Conservation (phyloP, 2,888 invertebrate genomes). For the Cephus pygmeus region DNA sequence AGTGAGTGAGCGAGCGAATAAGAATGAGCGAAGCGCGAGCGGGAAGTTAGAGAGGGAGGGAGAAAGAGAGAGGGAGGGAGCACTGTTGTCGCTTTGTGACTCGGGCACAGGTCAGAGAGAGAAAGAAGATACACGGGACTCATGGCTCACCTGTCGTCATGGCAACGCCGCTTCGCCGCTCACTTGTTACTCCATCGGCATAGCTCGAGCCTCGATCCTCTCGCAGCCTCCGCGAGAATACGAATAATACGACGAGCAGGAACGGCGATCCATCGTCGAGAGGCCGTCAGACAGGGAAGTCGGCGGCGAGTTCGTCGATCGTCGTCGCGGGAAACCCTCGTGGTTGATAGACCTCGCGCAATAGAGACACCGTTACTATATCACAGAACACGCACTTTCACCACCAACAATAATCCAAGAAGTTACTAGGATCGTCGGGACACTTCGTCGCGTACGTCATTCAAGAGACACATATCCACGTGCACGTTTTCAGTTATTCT, state of each 20-base stretch:
- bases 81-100: constrained; percentile 17
- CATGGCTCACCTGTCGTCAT: constrained; percentile 65
- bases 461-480: neutral
- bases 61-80: constrained; percentile 6
- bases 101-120: constrained; percentile 7
- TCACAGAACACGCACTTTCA: constrained; percentile 35
- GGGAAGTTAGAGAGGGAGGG: constrained; percentile 9
- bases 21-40: constrained; percentile 9
- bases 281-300: neutral
- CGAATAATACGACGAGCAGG: constrained; percentile 33
- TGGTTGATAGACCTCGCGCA: neutral
- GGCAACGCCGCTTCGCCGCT: constrained; percentile 65
- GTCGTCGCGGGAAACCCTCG: neutral
- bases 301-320: neutral
- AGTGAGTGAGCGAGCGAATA: constrained; percentile 5
- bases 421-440: neutral
- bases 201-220: constrained; percentile 51
- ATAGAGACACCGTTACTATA: constrained; percentile 18
- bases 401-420: constrained; percentile 4
- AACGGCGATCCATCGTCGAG: constrained; percentile 45
- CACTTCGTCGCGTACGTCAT: neutral
- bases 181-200: constrained; percentile 65
- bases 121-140: constrained; percentile 30
- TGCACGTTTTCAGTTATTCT: neutral
- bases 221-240: constrained; percentile 57